Evolutionary conservation across 35 echinoderm and acorn worm genomes (phyloP).

Genomic region (Lytechinus pictus): DNA sequence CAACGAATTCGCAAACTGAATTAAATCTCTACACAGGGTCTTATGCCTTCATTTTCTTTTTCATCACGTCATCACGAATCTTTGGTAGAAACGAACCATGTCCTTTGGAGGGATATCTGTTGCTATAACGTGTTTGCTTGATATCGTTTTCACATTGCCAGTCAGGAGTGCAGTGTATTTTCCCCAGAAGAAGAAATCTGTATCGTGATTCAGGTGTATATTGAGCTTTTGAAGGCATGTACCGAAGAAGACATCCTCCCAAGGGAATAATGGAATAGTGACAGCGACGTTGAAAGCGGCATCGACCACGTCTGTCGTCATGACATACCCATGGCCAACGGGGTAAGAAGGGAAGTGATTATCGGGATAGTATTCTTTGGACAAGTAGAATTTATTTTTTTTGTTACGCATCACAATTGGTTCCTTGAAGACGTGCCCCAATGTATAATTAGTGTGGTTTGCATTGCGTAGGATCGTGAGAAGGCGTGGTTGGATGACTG

Average conservation of each 20-base stretch:
- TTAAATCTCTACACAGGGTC: too few species aligned
- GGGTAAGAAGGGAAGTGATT: constrained; percentile 52
- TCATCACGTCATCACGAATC: too few species aligned
- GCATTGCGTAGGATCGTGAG: constrained; percentile 31
- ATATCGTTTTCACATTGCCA: too few species aligned
- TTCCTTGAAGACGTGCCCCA: constrained; percentile 6
- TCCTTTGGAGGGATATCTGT: too few species aligned
- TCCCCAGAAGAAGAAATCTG: constrained; percentile 28
- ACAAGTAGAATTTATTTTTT: constrained; percentile 49
- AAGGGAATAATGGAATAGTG: constrained; percentile 61
- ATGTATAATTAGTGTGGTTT: constrained; percentile 42
- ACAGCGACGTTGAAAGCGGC: constrained; percentile 30
- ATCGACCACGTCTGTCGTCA: constrained; percentile 64
- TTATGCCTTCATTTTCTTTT: too few species aligned
- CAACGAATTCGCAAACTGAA: too few species aligned
- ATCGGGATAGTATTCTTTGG: constrained; percentile 49
- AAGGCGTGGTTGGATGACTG: constrained; percentile 56
- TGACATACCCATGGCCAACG: constrained; percentile 53
- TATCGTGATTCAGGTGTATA: constrained; percentile 26
- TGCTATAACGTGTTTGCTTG: too few species aligned
- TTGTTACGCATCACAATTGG: constrained; percentile 49
- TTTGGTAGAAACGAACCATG: too few species aligned
- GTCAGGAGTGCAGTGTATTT: too few species aligned
- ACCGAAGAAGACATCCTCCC: constrained; percentile 74
- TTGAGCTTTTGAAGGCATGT: constrained; percentile 37